Evolutionary conservation across 2,113 vertebrate species (phyloP).

Genomic region (Taurulus bubalis): DNA sequence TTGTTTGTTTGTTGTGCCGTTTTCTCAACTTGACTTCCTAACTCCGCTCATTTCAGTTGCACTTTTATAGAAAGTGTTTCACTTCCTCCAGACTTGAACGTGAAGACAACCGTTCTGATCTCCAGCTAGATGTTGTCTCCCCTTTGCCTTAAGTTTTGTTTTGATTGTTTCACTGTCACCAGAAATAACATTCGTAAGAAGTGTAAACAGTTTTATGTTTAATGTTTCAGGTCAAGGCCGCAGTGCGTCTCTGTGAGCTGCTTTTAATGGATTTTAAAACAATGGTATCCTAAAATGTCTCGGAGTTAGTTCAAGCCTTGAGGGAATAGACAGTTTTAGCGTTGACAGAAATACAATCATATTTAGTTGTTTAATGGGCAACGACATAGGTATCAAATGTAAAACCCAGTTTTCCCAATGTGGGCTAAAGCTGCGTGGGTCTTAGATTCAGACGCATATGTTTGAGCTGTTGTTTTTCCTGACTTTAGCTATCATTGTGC

Average conservation of each 20-base stretch:
- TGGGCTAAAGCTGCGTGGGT: neutral
- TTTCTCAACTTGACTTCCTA: constrained; percentile 57
- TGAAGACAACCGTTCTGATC: constrained; percentile 48
- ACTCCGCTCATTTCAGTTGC: constrained; percentile 34
- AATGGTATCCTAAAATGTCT: constrained; percentile 42
- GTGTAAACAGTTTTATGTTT: constrained; percentile 69
- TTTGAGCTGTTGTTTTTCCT: constrained; percentile 28
- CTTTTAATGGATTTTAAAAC: constrained; percentile 56
- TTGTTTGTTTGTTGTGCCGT: constrained; percentile 50
- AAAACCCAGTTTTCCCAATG: constrained; percentile 15
- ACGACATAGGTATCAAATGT: neutral
- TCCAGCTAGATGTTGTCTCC: constrained; percentile 48
- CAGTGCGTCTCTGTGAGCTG: constrained; percentile 51
- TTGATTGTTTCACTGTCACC: constrained; percentile 65
- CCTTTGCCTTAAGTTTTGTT: constrained; percentile 68
- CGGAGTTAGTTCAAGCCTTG: constrained; percentile 28
- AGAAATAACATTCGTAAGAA: constrained; percentile 73
- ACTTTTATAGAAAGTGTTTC: constrained; percentile 54
- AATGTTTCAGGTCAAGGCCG: constrained; percentile 59
- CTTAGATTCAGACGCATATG: neutral
- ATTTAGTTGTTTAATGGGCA: constrained; percentile 10
- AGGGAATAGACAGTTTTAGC: constrained; percentile 27
- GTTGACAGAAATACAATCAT: constrained; percentile 34
- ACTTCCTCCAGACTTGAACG: constrained; percentile 25
- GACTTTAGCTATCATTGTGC: constrained; percentile 18